These are phyloP conservation scores for Ephialtes manifestator DNA, from an alignment of 2,888 invertebrate species.

Conservation along the genomic window DNA sequence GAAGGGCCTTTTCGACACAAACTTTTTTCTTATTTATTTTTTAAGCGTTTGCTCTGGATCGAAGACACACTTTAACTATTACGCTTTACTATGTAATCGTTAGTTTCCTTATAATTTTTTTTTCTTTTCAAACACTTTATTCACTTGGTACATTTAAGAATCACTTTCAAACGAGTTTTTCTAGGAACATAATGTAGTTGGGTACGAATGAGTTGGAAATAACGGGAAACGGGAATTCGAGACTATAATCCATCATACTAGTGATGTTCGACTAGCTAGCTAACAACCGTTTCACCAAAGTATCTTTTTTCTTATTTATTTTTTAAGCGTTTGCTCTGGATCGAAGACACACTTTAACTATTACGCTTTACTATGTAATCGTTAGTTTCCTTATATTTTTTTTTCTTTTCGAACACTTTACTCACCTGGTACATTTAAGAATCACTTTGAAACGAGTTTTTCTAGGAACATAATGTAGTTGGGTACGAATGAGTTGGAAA, in stretches of 20 bases:
- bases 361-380: neutral
- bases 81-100: neutral
- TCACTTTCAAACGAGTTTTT: constrained; percentile 4
- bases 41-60: neutral
- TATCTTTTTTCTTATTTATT: neutral
- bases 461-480: too few relatives aligned
- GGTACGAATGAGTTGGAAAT: too few relatives aligned
- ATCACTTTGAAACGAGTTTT: constrained; percentile 7
- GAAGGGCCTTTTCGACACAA: too few relatives aligned
- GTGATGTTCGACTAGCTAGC: too few relatives aligned
- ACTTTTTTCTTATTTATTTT: neutral
- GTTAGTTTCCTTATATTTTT: neutral
- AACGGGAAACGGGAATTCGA: too few relatives aligned
- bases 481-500: too few relatives aligned
- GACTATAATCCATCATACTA: too few relatives aligned
- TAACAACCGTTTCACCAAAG: too few relatives aligned
- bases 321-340: neutral
- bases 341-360: neutral
- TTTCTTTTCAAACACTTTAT: neutral
- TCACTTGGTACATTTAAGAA: neutral
- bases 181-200: too few relatives aligned
- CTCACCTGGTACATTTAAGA: neutral
- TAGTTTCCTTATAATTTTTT: neutral
- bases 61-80: neutral
- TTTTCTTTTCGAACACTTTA: neutral